Evolutionary conservation across 2,113 vertebrate species (phyloP).

Genomic region (Barnardius zonarius): DNA sequence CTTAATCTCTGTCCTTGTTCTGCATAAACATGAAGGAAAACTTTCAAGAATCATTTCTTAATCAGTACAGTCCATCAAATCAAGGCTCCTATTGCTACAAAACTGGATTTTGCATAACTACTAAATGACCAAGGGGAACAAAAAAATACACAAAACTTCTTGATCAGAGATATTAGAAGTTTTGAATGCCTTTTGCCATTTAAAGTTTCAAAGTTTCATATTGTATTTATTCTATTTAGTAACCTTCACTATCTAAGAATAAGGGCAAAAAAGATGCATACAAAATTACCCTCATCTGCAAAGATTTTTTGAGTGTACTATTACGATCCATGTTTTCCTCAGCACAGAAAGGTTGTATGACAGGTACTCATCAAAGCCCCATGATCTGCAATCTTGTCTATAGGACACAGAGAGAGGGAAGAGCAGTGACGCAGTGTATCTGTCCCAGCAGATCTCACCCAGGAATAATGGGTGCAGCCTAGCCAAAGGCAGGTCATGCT

Average conservation of each 20-base stretch:
- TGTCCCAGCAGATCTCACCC: neutral
- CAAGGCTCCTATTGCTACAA: neutral
- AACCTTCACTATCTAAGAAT: neutral
- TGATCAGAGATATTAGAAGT: neutral
- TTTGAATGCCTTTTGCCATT: neutral
- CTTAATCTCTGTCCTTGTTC: neutral
- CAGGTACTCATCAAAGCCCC: neutral
- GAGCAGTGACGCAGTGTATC: neutral
- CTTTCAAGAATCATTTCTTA: neutral
- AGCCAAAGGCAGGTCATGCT: neutral
- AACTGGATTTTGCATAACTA: neutral
- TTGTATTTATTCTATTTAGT: neutral
- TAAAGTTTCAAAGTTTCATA: neutral
- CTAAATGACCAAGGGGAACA: neutral
- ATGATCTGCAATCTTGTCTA: neutral
- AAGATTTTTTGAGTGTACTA: neutral
- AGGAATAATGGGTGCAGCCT: neutral
- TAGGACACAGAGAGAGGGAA: neutral
- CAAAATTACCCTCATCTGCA: neutral
- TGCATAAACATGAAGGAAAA: neutral
- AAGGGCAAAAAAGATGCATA: neutral
- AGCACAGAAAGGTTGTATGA: neutral
- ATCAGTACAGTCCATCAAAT: neutral
- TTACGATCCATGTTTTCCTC: fast-evolving
- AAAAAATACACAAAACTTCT: neutral